A percentile compares a stretch with the other conserved stretches of the same genome.
phyloP scores from a whole-genome alignment of 2,888 invertebrate genomes.

The Agrochola macilenta region DNA sequence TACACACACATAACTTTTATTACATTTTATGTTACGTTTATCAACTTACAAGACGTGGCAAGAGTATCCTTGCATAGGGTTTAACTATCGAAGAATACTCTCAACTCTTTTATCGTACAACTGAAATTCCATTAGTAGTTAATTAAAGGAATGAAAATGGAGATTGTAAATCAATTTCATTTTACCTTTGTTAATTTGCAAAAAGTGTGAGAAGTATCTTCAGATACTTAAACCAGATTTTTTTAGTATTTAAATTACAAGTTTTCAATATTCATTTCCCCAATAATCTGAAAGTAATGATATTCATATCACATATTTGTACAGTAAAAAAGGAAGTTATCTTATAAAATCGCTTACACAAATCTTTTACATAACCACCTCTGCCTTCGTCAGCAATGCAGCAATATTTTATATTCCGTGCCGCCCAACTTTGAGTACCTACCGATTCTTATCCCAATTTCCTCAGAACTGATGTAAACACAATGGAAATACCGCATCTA shows the following conservation, averaged over 20 bases:
- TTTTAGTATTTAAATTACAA: background rate
- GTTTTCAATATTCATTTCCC: background rate
- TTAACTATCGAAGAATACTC: no score
- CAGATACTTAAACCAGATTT: no score
- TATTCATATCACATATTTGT: background rate
- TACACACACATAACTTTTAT: background rate
- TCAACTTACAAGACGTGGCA: background rate
- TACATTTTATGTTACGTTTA: background rate
- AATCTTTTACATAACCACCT: slow-evolving; percentile 17
- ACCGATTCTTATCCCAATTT: slow-evolving; percentile 66
- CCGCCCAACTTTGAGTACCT: slow-evolving; percentile 57
- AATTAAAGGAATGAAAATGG: background rate
- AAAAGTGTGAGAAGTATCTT: no score
- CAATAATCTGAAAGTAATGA: background rate
- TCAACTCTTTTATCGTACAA: no score
- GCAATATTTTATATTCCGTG: slow-evolving; percentile 60
- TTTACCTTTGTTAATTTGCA: background rate
- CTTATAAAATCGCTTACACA: slow-evolving; percentile 10
- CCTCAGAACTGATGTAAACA: slow-evolving; percentile 66
- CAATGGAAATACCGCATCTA: slow-evolving; percentile 70
- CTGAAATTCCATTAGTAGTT: background rate
- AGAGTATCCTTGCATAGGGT: no score
- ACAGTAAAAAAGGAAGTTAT: background rate
- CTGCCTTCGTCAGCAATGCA: slow-evolving; percentile 30
- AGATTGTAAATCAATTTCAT: background rate